Evolutionary conservation across 1,140 invertebrate species (phyloP).

Genomic region (Chironomus tepperi): DNA sequence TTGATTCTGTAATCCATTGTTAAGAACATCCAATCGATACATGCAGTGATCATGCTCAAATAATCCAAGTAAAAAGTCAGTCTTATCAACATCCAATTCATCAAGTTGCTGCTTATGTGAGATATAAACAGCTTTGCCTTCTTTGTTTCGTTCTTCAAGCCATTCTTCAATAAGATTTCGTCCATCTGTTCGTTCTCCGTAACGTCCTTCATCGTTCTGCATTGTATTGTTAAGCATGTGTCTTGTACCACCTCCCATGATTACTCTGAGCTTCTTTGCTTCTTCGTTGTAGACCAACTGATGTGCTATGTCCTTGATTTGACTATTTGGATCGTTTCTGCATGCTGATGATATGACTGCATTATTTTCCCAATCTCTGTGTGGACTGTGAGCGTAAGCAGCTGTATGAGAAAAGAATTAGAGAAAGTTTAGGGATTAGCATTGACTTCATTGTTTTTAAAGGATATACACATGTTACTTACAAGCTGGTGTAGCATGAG

Average conservation of each 20-base stretch:
- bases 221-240: slow-evolving; percentile 53
- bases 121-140: slow-evolving; percentile 36
- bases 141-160: slow-evolving; percentile 36
- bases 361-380: slow-evolving; percentile 71
- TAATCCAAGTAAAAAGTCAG: slow-evolving; percentile 42
- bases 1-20: slow-evolving; percentile 34
- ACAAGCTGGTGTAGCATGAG: slow-evolving; percentile 70
- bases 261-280: slow-evolving; percentile 50
- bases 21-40: slow-evolving; percentile 47
- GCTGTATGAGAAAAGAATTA: too few relatives aligned
- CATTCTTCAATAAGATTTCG: slow-evolving; percentile 55
- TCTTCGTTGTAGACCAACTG: slow-evolving; percentile 63
- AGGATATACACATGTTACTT: too few relatives aligned
- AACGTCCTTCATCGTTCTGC: slow-evolving; percentile 54
- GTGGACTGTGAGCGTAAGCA: slow-evolving; percentile 67
- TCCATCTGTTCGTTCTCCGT: slow-evolving; percentile 51
- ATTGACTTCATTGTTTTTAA: too few relatives aligned
- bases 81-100: slow-evolving; percentile 30
- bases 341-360: slow-evolving; percentile 44
- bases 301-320: slow-evolving; percentile 62
- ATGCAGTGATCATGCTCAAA: slow-evolving; percentile 45
- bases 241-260: slow-evolving; percentile 61
- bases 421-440: too few relatives aligned
- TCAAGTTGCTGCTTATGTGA: neutral
- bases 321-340: slow-evolving; percentile 36